Percentiles rank a stretch among this genome's conserved stretches.
These are phyloP conservation scores for Rotaria macrura DNA, from an alignment of 2,888 invertebrate species.

Conservation along the genomic window DNA sequence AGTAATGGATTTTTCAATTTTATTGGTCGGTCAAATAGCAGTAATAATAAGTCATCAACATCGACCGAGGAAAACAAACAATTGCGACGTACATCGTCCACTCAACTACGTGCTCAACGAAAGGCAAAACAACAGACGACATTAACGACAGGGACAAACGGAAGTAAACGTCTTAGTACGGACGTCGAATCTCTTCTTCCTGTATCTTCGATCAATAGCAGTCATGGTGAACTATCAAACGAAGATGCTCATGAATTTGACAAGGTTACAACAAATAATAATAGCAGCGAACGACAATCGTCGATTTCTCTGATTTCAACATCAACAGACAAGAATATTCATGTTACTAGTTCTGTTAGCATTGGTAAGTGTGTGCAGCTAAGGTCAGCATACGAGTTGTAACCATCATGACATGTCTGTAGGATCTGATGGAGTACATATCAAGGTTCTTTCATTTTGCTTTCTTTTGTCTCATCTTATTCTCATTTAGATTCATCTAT, in stretches of 20 bases:
- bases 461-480: neutral
- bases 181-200: constrained; percentile 1
- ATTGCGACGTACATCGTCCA: constrained; percentile 13
- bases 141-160: constrained; percentile 3
- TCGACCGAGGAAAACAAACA: constrained; percentile 8
- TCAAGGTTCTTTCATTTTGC: neutral
- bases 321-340: neutral
- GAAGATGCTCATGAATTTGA: neutral
- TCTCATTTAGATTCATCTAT: neutral
- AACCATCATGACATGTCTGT: neutral
- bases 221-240: neutral
- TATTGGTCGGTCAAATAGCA: neutral
- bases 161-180: constrained; percentile 10
- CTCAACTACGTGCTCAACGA: constrained; percentile 17
- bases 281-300: neutral
- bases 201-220: neutral
- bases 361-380: neutral
- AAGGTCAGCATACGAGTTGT: neutral
- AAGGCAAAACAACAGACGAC: neutral
- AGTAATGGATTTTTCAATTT: neutral
- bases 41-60: neutral
- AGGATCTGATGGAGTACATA: neutral
- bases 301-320: neutral
- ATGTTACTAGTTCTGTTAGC: neutral
- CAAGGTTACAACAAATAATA: neutral